These are phyloP conservation scores for Festucalex cinctus DNA, from an alignment of 2,113 vertebrate genomes.

Conservation along the genomic window DNA sequence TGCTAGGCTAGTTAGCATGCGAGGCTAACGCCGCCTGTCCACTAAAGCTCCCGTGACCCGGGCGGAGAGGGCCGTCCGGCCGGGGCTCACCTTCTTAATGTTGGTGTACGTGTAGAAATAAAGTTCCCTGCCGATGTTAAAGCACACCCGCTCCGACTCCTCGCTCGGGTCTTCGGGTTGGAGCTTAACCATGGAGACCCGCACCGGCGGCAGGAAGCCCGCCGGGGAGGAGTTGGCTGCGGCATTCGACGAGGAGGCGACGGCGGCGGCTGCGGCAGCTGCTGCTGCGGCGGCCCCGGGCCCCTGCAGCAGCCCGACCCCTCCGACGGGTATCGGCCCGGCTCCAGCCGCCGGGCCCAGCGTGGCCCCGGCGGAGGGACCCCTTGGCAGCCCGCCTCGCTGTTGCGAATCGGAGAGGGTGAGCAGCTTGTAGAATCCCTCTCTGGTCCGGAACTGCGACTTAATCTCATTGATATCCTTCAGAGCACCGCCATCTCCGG, in stretches of 20 bases:
- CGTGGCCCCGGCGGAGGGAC: constrained; percentile 69
- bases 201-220: constrained; percentile 83
- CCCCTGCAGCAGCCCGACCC: constrained; percentile 74
- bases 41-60: constrained; percentile 4
- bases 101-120: constrained; percentile 87
- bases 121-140: constrained; percentile 87
- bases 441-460: constrained; percentile 88
- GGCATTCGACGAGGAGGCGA: constrained; percentile 61
- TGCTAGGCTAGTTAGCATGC: constrained; percentile 41
- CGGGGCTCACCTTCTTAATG: constrained; percentile 75
- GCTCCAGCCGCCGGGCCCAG: constrained; percentile 68
- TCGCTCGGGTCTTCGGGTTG: constrained; percentile 81
- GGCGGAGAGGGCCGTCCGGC: not conserved
- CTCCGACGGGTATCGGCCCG: constrained; percentile 71
- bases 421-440: constrained; percentile 89
- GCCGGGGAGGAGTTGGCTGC: constrained; percentile 75
- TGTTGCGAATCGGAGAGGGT: constrained; percentile 81
- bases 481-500: constrained; percentile 80
- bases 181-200: constrained; percentile 86
- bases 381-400: constrained; percentile 78
- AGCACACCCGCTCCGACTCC: constrained; percentile 86
- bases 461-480: constrained; percentile 89
- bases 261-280: constrained; percentile 14
- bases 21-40: constrained; percentile 31
- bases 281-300: constrained; percentile 64